Conservation (phyloP, 2,797 vertebrate species). For the Chelonia mydas region DNA sequence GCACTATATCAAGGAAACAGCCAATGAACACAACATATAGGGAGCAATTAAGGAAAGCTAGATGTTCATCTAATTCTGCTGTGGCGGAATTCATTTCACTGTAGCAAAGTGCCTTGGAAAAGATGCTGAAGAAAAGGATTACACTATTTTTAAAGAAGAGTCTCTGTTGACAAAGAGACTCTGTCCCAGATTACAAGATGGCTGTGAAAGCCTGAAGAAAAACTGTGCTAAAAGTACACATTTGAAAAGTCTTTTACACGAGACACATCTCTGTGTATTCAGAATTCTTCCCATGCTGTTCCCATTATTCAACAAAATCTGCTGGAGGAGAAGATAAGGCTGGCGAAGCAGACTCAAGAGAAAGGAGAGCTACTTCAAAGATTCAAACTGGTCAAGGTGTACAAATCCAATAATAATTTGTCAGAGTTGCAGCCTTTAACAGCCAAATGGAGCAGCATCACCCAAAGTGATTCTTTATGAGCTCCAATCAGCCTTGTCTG, state of each 20-base stretch:
- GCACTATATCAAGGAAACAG: conserved; percentile 68
- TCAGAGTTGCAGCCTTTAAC: conserved; percentile 84
- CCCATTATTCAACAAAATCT: conserved; percentile 37
- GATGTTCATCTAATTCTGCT: conserved; percentile 84
- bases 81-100: conserved; percentile 34
- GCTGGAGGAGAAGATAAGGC: conserved; percentile 65
- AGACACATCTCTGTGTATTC: neutral
- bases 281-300: neutral
- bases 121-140: conserved; percentile 73
- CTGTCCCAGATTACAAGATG: conserved; percentile 6
- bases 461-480: conserved; percentile 83
- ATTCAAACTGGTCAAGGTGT: conserved; percentile 86
- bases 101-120: conserved; percentile 90
- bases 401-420: conserved; percentile 87
- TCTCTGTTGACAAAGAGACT: conserved; percentile 17
- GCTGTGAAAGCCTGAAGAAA: conserved; percentile 8
- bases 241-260: conserved; percentile 4
- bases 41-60: conserved; percentile 86
- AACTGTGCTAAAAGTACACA: neutral
- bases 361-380: conserved; percentile 87
- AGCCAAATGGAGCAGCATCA: conserved; percentile 88
- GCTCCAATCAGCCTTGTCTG: conserved; percentile 77
- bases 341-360: conserved; percentile 84
- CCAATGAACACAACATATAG: conserved; percentile 84
- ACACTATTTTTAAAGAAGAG: neutral